phyloP scores from a whole-genome alignment of 2,888 invertebrate genomes.

The Phortica magna region DNA sequence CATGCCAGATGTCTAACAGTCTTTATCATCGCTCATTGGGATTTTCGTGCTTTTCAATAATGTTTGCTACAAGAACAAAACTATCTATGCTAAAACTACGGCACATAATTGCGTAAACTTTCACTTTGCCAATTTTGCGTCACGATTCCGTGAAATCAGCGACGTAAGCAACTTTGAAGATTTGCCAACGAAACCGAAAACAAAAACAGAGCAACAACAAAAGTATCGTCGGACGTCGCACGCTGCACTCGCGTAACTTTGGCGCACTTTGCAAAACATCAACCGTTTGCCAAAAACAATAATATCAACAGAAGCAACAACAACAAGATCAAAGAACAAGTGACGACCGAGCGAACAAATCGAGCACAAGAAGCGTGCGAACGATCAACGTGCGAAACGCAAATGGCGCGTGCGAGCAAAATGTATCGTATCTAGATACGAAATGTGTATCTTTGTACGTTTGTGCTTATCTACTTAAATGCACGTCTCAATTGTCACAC shows the following conservation, averaged over 20 bases:
- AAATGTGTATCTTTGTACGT: background rate
- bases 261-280: background rate
- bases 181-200: slow-evolving; percentile 24
- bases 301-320: background rate
- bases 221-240: background rate
- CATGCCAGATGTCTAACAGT: no score
- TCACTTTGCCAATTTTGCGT: background rate
- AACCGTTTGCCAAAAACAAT: background rate
- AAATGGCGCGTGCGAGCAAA: slow-evolving; percentile 36
- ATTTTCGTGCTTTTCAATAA: no score
- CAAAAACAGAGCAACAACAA: background rate
- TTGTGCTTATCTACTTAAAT: background rate
- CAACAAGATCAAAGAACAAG: background rate
- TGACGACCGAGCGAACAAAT: background rate
- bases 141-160: background rate
- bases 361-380: background rate
- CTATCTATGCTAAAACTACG: no score
- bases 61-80: no score
- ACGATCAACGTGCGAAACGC: slow-evolving; percentile 28
- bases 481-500: background rate
- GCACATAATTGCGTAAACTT: no score
- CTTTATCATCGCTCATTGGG: no score
- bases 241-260: slow-evolving; percentile 1
- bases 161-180: slow-evolving; percentile 16
- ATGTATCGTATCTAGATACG: slow-evolving; percentile 13